Evolutionary conservation across 2,888 invertebrate genomes (phyloP).

Genomic region (Lithophane leautieri): DNA sequence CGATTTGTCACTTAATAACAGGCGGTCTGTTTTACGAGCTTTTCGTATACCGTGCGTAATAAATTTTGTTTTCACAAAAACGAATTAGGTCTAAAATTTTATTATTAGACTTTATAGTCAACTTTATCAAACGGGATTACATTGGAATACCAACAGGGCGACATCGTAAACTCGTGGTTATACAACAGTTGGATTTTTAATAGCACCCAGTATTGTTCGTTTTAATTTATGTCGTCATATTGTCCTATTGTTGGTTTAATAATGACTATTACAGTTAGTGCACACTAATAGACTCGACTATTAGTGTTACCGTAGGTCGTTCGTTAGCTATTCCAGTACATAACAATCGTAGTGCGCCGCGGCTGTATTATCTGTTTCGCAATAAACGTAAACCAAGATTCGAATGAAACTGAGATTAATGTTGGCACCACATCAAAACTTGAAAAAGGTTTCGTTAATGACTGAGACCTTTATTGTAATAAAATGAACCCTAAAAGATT

Average conservation of each 20-base stretch:
- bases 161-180: slow-evolving; percentile 76
- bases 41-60: slow-evolving; percentile 74
- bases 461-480: slow-evolving; percentile 17
- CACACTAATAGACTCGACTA: slow-evolving; percentile 38
- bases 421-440: slow-evolving; percentile 25
- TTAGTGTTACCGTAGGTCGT: slow-evolving; percentile 33
- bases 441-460: slow-evolving; percentile 36
- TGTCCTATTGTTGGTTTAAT: slow-evolving; percentile 71
- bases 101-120: slow-evolving; percentile 81
- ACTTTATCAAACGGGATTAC: slow-evolving; percentile 79
- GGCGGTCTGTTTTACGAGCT: slow-evolving; percentile 82
- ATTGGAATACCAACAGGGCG: slow-evolving; percentile 74
- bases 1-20: slow-evolving; percentile 86
- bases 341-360: slow-evolving; percentile 10
- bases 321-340: slow-evolving; percentile 40
- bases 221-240: slow-evolving; percentile 76
- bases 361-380: slow-evolving; percentile 23
- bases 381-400: slow-evolving; percentile 30
- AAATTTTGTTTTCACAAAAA: slow-evolving; percentile 83
- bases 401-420: slow-evolving; percentile 42
- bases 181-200: slow-evolving; percentile 75
- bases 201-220: slow-evolving; percentile 71
- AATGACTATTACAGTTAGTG: slow-evolving; percentile 57
- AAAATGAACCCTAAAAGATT: slow-evolving; percentile 39
- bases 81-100: slow-evolving; percentile 82